A percentile compares a stretch with the other conserved stretches of the same genome.
phyloP scores from a whole-genome alignment of 2,888 invertebrate genomes.

The Drosophila histrio region DNA sequence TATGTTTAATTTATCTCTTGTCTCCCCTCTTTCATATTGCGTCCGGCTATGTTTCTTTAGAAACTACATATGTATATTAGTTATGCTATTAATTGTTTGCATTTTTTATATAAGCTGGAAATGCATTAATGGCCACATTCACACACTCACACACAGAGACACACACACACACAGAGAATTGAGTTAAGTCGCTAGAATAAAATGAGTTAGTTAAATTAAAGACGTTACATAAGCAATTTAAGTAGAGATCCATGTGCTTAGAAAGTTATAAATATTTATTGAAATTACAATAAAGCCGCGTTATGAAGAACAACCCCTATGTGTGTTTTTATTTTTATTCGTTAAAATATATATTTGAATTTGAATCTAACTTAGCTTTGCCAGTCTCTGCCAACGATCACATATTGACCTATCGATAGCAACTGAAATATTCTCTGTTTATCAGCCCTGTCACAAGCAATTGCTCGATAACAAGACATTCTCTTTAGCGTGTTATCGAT shows the following conservation, averaged over 20 bases:
- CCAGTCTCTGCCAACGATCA: slow-evolving; percentile 20
- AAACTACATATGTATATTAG: slow-evolving; percentile 5
- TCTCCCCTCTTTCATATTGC: slow-evolving; percentile 12
- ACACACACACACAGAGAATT: slow-evolving; percentile 34
- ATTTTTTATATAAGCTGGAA: slow-evolving; percentile 24
- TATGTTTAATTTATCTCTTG: slow-evolving; percentile 38
- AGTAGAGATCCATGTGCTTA: slow-evolving; percentile 80
- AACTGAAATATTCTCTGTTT: background rate
- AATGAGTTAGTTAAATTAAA: slow-evolving; percentile 61
- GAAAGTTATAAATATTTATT: slow-evolving; percentile 77
- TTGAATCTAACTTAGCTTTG: background rate
- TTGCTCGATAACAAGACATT: slow-evolving; percentile 7
- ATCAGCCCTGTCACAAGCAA: background rate
- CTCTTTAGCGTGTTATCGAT: slow-evolving; percentile 11
- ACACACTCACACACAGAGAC: slow-evolving; percentile 6
- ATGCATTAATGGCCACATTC: slow-evolving; percentile 39
- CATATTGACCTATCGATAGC: background rate
- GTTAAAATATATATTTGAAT: background rate
- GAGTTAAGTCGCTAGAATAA: slow-evolving; percentile 63
- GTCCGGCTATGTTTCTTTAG: slow-evolving; percentile 21
- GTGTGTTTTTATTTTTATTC: background rate
- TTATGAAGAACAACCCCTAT: slow-evolving; percentile 57
- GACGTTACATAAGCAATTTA: slow-evolving; percentile 75
- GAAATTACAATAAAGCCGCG: slow-evolving; percentile 71
- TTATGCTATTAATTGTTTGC: background rate